Conservation (phyloP, 1,140 invertebrate genomes). For the Conus betulinus region DNA sequence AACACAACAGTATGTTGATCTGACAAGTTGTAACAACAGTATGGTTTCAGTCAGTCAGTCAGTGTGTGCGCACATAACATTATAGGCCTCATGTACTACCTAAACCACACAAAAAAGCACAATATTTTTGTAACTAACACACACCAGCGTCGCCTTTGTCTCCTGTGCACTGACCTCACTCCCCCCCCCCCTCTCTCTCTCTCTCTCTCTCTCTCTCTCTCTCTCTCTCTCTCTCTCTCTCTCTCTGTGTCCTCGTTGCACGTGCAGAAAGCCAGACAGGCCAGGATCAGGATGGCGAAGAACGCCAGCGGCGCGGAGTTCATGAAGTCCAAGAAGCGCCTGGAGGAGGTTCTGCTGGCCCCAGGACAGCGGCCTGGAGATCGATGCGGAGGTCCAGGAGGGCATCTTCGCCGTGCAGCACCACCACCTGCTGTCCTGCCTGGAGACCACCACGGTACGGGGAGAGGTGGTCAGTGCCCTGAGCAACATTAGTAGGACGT, state of each 20-base stretch:
- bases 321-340: constrained; percentile 99
- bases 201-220: constrained; percentile 27
- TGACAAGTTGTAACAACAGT: too few relatives aligned
- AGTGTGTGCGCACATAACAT: too few relatives aligned
- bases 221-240: neutral
- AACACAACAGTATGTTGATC: too few relatives aligned
- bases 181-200: neutral
- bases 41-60: too few relatives aligned
- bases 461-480: too few relatives aligned
- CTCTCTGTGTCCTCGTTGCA: constrained; percentile 56
- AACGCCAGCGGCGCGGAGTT: constrained; percentile 99
- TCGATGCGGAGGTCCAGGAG: constrained; percentile 89
- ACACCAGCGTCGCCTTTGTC: too few relatives aligned
- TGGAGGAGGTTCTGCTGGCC: constrained; percentile 86
- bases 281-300: constrained; percentile 97
- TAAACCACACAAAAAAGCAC: too few relatives aligned
- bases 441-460: constrained; percentile 96
- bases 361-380: constrained; percentile 78
- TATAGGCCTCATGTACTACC: too few relatives aligned
- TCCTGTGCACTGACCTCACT: too few relatives aligned
- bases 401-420: constrained; percentile 99
- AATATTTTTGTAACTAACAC: too few relatives aligned
- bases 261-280: constrained; percentile 96
- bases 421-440: constrained; percentile 97
- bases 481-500: neutral